Base-by-base conservation (phyloP, 2,113 vertebrate species). In the Philantomba maxwellii region DNA sequence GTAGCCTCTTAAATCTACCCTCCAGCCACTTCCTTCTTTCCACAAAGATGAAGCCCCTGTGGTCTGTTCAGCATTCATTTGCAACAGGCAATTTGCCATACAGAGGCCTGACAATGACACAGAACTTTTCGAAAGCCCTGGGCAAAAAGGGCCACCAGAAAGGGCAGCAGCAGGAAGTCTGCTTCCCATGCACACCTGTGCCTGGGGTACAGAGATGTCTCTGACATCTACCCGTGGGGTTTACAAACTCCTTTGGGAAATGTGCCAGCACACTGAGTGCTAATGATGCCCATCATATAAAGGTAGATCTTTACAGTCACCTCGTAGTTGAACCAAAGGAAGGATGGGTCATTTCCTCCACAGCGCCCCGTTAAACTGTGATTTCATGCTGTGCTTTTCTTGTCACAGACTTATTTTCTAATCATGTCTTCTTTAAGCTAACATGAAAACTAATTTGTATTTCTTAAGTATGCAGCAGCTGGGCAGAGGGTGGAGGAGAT, bases 71-170 rank as follows among this genome's bases (percentile, higher is more conserved):
- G 33, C 91, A 15, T 94, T 97, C 96, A 97, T 93, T 89, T 60
- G 92, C 8, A 93, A 53, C 93, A 96, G 96, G 96, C 2, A 86
- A 5, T 97, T 94, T 97, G 97, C 97, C 97, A 96, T 39, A 94
- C 97, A 97, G 62, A 97, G 15, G 89, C 96, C 98, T 97, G 97
- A 97, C 97, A 97, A 94, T 81, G 94, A 97, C 97, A 98, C 81
- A 96, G 60, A 97, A 91, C 94, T 93, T 93, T 75, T 82, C 97
- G 94, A 98, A 87, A 66, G 58, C 95, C 92, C 86, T 62, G 75
- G 90, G 73, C 64, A 83, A 89, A 96, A 60, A 36, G 91, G 62
- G 75, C 94, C 55, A 78, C 95, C 0, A 23, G 58, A 19, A 11
- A 25, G 60, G 78, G 39, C 6, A 93, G 62, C 12, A 21, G 66